Conservation (phyloP, 2,113 vertebrate genomes). For the Lichenostomus cassidix region DNA sequence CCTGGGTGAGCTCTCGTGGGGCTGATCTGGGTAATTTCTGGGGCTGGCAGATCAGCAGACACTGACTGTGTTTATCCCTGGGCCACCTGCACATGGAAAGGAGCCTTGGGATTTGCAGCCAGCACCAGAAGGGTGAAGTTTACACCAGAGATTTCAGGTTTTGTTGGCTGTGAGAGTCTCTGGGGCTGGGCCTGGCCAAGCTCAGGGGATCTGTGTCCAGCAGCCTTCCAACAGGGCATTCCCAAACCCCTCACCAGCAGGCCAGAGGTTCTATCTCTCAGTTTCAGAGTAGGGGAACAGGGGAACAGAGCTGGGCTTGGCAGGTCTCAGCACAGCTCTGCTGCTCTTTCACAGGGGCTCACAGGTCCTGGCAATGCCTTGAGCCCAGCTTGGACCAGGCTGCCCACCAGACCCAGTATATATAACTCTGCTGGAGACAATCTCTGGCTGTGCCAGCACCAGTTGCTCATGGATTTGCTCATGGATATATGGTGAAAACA, state of each 20-base stretch:
- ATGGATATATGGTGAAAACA: background rate
- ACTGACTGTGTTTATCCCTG: rapidly evolving
- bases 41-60: background rate
- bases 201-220: background rate
- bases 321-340: background rate
- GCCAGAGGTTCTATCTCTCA: background rate
- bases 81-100: background rate
- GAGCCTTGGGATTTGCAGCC: background rate
- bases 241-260: rapidly evolving
- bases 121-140: background rate
- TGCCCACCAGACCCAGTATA: background rate
- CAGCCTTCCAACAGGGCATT: background rate
- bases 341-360: background rate
- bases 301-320: background rate
- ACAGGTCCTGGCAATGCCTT: background rate
- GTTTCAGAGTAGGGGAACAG: background rate
- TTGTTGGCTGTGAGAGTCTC: background rate
- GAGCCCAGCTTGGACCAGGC: background rate
- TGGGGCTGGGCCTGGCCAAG: background rate
- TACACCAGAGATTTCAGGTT: background rate
- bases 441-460: background rate
- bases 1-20: background rate
- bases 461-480: background rate
- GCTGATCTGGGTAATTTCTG: background rate
- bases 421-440: background rate